These are phyloP conservation scores for Delichon dasypus DNA, from an alignment of 2,797 vertebrate genomes.

Conservation along the genomic window DNA sequence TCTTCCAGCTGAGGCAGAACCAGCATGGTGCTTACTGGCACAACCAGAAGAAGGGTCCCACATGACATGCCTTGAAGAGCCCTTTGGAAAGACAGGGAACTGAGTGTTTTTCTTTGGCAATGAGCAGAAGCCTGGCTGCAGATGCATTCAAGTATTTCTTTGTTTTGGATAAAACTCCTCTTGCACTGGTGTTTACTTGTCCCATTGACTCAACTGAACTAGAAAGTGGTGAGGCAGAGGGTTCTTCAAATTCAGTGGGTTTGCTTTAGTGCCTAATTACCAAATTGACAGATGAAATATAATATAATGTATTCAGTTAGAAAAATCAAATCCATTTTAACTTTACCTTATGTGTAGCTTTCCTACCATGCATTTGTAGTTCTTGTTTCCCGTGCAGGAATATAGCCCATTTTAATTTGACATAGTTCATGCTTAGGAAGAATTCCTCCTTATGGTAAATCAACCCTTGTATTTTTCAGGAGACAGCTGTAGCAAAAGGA, in stretches of 20 bases:
- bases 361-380: background rate
- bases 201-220: background rate
- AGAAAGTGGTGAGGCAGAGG: accelerated
- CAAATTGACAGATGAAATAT: background rate
- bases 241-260: background rate
- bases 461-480: background rate
- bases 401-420: background rate
- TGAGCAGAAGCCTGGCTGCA: background rate
- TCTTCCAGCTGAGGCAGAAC: conserved; percentile 28
- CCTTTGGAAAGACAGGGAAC: background rate
- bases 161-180: background rate
- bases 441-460: background rate
- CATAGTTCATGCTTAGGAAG: background rate
- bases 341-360: background rate
- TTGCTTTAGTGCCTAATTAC: background rate
- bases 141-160: background rate
- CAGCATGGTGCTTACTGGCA: background rate
- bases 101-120: background rate
- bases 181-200: background rate
- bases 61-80: background rate
- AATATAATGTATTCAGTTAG: background rate
- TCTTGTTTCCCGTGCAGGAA: background rate
- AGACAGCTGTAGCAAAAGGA: background rate
- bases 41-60: background rate
- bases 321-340: background rate